These are phyloP conservation scores for Garrulus glandarius DNA, from an alignment of 2,797 vertebrate genomes.

Conservation along the genomic window DNA sequence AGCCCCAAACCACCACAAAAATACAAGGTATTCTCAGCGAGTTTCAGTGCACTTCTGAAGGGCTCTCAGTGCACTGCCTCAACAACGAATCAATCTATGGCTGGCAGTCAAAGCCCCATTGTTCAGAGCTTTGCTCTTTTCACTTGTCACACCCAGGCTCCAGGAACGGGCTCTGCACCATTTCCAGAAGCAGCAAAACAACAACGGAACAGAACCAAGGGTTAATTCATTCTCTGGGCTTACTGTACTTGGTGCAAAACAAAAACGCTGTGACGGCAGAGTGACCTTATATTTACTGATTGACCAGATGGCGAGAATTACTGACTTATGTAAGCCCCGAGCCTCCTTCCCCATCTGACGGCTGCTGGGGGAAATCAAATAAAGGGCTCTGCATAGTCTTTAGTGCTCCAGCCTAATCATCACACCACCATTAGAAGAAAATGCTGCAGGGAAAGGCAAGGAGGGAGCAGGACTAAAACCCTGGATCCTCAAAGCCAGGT, in stretches of 20 bases:
- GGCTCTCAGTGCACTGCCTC: not conserved
- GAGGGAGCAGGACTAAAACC: not conserved
- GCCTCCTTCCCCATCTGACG: constrained; percentile 24
- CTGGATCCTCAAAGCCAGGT: not conserved
- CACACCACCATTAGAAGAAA: not conserved
- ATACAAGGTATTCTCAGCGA: not conserved
- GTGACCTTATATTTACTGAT: constrained; percentile 10
- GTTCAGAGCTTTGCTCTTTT: constrained; percentile 24
- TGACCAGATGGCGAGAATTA: constrained; percentile 41
- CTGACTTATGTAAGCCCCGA: not conserved
- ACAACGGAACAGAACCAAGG: not conserved
- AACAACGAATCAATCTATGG: not conserved
- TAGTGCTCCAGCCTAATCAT: not conserved
- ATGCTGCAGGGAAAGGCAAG: not conserved
- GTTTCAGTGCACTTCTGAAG: not conserved
- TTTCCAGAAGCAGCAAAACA: not conserved
- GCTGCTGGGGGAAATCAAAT: not conserved
- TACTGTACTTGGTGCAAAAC: not conserved
- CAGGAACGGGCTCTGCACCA: not conserved
- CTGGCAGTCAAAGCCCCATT: not conserved
- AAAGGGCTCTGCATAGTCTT: not conserved
- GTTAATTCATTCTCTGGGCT: not conserved
- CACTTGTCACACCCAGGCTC: constrained; percentile 13
- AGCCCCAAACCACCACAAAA: not conserved
- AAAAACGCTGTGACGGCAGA: not conserved